Percentiles rank a stretch among this genome's conserved stretches.
These are phyloP conservation scores for Pterocles burchelli DNA, from an alignment of 2,113 vertebrate genomes.

Conservation along the genomic window DNA sequence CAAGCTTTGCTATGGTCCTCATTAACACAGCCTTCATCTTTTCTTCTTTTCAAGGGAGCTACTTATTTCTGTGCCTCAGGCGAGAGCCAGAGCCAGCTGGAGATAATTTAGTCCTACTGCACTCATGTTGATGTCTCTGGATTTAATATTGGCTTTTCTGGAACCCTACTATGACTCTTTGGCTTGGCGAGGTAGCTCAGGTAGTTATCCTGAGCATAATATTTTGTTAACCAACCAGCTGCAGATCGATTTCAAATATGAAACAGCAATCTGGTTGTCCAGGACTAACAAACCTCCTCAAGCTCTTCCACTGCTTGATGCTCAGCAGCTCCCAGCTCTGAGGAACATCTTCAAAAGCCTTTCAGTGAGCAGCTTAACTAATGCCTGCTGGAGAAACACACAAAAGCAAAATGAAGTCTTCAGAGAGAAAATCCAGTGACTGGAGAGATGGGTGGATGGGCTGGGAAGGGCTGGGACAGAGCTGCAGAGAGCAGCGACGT, in stretches of 20 bases:
- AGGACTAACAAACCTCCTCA: slow-evolving; percentile 41
- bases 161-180: slow-evolving; percentile 27
- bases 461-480: not conserved
- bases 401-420: not conserved
- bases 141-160: slow-evolving; percentile 59
- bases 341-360: not conserved
- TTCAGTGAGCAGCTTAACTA: not conserved
- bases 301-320: not conserved
- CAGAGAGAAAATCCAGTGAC: not conserved
- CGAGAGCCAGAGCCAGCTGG: slow-evolving; percentile 32
- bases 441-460: not conserved
- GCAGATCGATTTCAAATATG: slow-evolving; percentile 31
- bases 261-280: slow-evolving; percentile 16
- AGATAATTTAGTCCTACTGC: slow-evolving; percentile 56
- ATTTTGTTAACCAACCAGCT: slow-evolving; percentile 37
- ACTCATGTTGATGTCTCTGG: slow-evolving; percentile 61
- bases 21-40: not conserved
- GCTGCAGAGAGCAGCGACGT: not conserved
- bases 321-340: not conserved
- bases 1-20: not conserved
- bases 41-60: slow-evolving; percentile 20
- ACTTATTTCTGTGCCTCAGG: slow-evolving; percentile 20
- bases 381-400: slow-evolving; percentile 19
- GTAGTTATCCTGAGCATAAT: slow-evolving; percentile 54
- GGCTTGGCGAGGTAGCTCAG: slow-evolving; percentile 12